A percentile compares a stretch with the other conserved stretches of the same genome.
Conservation (phyloP, 2,113 vertebrate species). For the Shinisaurus crocodilurus region DNA sequence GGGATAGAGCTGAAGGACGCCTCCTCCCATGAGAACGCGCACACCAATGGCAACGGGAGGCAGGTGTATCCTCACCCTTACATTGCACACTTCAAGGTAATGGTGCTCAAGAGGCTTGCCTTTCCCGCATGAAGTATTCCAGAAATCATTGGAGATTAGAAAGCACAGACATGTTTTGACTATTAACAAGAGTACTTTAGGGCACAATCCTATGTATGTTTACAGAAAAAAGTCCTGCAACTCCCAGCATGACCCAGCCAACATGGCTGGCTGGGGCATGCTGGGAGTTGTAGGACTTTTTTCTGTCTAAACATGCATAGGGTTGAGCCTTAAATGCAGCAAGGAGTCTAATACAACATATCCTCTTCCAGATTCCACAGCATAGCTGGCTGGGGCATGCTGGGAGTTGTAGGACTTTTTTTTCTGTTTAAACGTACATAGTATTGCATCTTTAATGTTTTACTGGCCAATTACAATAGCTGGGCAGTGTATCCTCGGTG, state of each 20-base stretch:
- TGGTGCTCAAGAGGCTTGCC: background rate
- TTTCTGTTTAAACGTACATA: too few species aligned
- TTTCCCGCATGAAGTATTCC: background rate
- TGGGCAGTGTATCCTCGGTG: background rate
- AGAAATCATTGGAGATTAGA: background rate
- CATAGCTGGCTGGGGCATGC: too few species aligned
- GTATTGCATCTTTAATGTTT: background rate
- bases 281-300: too few species aligned
- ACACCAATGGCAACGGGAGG: conserved; percentile 84
- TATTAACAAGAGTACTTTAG: background rate
- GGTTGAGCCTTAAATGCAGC: too few species aligned
- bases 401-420: too few species aligned
- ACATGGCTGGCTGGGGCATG: too few species aligned
- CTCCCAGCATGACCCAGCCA: too few species aligned
- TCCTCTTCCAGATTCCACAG: too few species aligned
- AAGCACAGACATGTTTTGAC: background rate
- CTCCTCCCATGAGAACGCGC: conserved; percentile 70
- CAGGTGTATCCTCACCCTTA: conserved; percentile 73
- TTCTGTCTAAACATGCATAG: too few species aligned
- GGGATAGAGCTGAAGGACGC: conserved; percentile 87
- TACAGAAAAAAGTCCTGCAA: too few species aligned
- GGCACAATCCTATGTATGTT: too few species aligned
- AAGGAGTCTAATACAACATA: too few species aligned
- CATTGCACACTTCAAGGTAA: conserved; percentile 88
- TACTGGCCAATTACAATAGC: background rate